Evolutionary conservation across 2,113 vertebrate genomes (phyloP).

Genomic region (Apodemus speciosus): DNA sequence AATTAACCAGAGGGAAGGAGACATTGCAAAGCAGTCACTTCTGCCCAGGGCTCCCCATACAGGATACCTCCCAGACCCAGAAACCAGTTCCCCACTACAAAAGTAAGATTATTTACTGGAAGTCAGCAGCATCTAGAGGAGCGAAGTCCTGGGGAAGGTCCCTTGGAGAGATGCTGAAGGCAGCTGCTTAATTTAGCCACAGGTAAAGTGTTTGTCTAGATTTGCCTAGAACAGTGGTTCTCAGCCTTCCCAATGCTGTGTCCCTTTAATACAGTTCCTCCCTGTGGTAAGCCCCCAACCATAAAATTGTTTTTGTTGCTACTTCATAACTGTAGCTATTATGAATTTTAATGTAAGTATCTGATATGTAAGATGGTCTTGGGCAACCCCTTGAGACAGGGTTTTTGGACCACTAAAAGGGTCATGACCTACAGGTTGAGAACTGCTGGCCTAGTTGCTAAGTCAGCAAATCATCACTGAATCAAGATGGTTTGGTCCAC

Average conservation of each 20-base stretch:
- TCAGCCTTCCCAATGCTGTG: not conserved
- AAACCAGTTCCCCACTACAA: not conserved
- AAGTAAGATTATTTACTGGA: not conserved
- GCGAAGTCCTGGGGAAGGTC: not conserved
- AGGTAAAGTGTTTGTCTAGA: not conserved
- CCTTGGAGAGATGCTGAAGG: not conserved
- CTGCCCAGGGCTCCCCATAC: not conserved
- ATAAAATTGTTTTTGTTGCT: not conserved
- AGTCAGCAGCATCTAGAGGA: not conserved
- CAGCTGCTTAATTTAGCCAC: not conserved
- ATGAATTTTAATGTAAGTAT: not conserved
- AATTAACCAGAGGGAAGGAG: not conserved
- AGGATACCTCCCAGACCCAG: not conserved
- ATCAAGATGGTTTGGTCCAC: not conserved
- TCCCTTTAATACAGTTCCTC: not conserved
- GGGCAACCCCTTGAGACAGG: not conserved
- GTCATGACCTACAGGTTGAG: not conserved
- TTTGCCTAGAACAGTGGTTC: not conserved
- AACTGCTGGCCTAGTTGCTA: not conserved
- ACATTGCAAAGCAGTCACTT: not conserved
- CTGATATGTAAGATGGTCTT: not conserved
- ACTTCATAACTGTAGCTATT: not conserved
- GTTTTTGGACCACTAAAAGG: not conserved
- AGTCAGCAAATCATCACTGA: not conserved
- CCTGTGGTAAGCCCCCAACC: not conserved